Conservation (phyloP, 1,140 invertebrate genomes). For the Lepidurus apus region DNA sequence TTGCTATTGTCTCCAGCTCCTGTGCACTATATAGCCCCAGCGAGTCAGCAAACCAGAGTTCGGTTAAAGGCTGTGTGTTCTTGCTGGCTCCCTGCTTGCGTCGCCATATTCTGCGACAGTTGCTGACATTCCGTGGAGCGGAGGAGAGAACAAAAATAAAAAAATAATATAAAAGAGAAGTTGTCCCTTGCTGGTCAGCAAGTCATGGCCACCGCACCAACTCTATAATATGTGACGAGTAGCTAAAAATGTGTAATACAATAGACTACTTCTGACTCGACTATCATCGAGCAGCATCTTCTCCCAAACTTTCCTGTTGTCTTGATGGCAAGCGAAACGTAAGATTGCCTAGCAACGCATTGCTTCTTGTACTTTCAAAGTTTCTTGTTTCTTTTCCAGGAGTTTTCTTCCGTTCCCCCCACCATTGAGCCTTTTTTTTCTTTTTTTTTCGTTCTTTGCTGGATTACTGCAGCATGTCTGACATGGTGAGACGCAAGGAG, state of each 20-base stretch:
- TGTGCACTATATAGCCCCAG: neutral
- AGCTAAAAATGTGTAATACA: neutral
- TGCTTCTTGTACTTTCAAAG: neutral
- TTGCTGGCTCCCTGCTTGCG: neutral
- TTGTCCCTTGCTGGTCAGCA: conserved; percentile 5
- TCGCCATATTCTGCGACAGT: no score
- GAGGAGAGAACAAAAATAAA: neutral
- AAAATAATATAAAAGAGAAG: neutral
- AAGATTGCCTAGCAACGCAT: neutral
- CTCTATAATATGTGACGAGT: neutral
- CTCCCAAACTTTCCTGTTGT: neutral
- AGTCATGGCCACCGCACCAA: neutral
- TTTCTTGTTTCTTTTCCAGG: neutral
- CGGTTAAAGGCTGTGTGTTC: neutral
- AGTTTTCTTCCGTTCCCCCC: neutral
- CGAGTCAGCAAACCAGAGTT: neutral
- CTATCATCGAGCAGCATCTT: neutral
- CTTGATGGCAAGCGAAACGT: neutral
- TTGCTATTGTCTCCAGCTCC: neutral
- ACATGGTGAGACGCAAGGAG: conserved; percentile 9
- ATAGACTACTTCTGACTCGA: neutral
- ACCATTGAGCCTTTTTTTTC: neutral
- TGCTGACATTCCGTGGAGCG: no score
- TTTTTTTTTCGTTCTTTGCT: neutral
- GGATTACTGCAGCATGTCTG: conserved; percentile 7